These are phyloP conservation scores for Nothobranchius kuhntae DNA, from an alignment of 2,113 vertebrate genomes.

Conservation along the genomic window DNA sequence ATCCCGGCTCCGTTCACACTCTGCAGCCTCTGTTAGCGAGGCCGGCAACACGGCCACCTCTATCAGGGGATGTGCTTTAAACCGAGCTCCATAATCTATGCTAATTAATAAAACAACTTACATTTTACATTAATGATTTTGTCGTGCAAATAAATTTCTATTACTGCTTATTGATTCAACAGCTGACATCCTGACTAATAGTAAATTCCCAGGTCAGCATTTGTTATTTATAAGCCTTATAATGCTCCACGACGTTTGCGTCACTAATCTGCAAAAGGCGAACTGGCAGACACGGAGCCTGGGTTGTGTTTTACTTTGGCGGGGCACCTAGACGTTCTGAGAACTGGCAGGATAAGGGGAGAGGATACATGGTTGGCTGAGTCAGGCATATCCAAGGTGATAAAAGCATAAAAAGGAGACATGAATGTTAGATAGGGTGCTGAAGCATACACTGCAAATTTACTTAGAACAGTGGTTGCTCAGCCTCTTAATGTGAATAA, in stretches of 20 bases:
- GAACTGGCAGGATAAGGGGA: slow-evolving; percentile 62
- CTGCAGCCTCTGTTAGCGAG: slow-evolving; percentile 25
- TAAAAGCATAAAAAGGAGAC: slow-evolving; percentile 83
- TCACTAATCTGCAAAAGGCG: slow-evolving; percentile 64
- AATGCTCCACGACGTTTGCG: slow-evolving; percentile 51
- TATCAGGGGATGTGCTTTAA: slow-evolving; percentile 23
- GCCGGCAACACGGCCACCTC: slow-evolving; percentile 24
- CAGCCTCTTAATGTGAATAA: slow-evolving; percentile 67
- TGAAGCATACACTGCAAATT: slow-evolving; percentile 72
- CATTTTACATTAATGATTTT: background rate
- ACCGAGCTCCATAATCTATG: background rate
- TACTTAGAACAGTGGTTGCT: slow-evolving; percentile 70
- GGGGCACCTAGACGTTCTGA: slow-evolving; percentile 54
- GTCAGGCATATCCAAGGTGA: slow-evolving; percentile 75
- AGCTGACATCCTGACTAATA: background rate
- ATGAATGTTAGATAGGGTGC: slow-evolving; percentile 78
- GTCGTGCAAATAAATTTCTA: background rate
- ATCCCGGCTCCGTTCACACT: slow-evolving; percentile 57
- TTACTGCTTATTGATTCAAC: background rate
- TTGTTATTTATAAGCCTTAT: slow-evolving; percentile 48
- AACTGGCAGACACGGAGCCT: slow-evolving; percentile 26
- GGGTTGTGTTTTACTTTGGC: slow-evolving; percentile 62
- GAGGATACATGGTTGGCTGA: slow-evolving; percentile 66
- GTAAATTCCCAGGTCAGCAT: slow-evolving; percentile 5
- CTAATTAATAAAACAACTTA: background rate